phyloP scores from a whole-genome alignment of 2,797 vertebrate genomes.

The Liasis olivaceus region DNA sequence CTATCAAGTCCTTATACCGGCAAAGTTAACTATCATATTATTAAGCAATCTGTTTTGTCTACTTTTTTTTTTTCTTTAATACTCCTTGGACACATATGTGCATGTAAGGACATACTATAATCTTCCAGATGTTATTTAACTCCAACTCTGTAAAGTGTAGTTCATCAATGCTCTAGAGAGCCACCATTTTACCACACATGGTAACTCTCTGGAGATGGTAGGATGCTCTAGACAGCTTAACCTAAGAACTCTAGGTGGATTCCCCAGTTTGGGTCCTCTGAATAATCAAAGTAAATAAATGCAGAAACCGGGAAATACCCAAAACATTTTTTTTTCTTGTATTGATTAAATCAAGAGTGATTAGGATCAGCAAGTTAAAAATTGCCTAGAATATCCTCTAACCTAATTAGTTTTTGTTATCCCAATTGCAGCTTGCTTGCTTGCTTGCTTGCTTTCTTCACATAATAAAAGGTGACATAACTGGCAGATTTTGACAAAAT shows the following conservation, averaged over 20 bases:
- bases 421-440: slow-evolving; percentile 34
- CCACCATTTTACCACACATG: not conserved
- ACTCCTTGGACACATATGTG: not conserved
- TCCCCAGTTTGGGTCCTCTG: not conserved
- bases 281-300: not conserved
- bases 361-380: slow-evolving; percentile 25
- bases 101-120: not conserved
- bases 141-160: not conserved
- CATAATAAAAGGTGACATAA: not conserved
- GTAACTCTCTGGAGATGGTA: not conserved
- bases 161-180: not conserved
- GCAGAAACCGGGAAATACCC: not conserved
- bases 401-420: slow-evolving; percentile 38
- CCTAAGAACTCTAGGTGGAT: not conserved
- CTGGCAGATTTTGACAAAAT: slow-evolving; percentile 31
- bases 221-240: not conserved
- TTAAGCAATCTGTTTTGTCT: not conserved
- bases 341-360: not conserved
- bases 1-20: not conserved
- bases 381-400: slow-evolving; percentile 34
- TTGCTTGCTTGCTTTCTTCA: not conserved
- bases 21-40: not conserved
- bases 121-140: not conserved
- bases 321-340: not conserved
- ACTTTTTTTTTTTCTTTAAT: not conserved